phyloP scores from a whole-genome alignment of 2,888 invertebrate genomes.

The Drymonia ruficornis region DNA sequence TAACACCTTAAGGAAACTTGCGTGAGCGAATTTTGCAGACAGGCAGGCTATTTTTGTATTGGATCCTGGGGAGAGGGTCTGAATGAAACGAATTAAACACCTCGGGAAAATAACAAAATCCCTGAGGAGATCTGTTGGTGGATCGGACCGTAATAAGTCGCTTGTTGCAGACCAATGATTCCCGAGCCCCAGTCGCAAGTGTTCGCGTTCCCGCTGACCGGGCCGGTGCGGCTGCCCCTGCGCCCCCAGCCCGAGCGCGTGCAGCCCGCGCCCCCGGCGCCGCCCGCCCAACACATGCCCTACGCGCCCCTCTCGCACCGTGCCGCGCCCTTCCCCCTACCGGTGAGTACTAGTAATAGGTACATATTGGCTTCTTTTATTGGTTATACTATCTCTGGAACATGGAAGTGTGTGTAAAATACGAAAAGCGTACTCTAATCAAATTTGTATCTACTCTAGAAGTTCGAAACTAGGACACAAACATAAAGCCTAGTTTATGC shows the following conservation, averaged over 20 bases:
- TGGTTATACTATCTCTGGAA: too few relatives aligned
- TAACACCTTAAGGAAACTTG: too few relatives aligned
- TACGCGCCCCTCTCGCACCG: constrained; percentile 55
- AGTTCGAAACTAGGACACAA: too few relatives aligned
- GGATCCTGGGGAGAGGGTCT: too few relatives aligned
- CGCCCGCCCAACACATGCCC: constrained; percentile 58
- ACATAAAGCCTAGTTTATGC: not conserved
- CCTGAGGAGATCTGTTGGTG: too few relatives aligned
- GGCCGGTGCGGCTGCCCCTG: constrained; percentile 76
- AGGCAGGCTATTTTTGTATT: too few relatives aligned
- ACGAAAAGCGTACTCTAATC: too few relatives aligned
- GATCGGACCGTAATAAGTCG: not conserved
- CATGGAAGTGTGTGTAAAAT: too few relatives aligned
- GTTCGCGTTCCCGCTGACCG: constrained; percentile 79
- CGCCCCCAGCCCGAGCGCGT: constrained; percentile 68
- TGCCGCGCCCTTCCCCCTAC: constrained; percentile 69
- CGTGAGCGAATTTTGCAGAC: too few relatives aligned
- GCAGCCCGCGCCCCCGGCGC: constrained; percentile 50
- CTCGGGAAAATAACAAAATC: too few relatives aligned
- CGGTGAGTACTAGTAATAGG: constrained; percentile 58
- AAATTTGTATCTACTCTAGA: too few relatives aligned
- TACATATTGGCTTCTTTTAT: not conserved
- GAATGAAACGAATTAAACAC: too few relatives aligned
- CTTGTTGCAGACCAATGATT: constrained; percentile 66
- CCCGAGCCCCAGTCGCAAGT: constrained; percentile 80